A percentile compares a stretch with the other conserved stretches of the same genome.
phyloP scores from a whole-genome alignment of 2,797 vertebrate genomes.

The Megalops cyprinoides region DNA sequence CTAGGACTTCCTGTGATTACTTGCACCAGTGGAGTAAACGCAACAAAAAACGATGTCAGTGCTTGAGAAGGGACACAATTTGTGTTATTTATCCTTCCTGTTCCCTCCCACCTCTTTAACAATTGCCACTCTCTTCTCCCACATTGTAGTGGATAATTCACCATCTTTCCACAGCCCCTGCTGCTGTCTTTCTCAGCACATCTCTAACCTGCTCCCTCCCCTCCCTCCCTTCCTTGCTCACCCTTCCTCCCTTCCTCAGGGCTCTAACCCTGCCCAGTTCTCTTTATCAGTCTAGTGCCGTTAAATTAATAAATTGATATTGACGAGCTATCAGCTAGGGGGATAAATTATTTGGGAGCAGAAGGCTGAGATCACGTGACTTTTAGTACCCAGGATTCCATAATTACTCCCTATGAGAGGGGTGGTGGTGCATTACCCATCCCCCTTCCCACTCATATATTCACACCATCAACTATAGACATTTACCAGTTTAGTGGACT shows the following conservation, averaged over 20 bases:
- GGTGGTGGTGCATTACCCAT: slow-evolving; percentile 52
- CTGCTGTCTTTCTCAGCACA: slow-evolving; percentile 46
- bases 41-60: neutral
- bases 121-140: slow-evolving; percentile 45
- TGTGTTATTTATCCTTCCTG: neutral
- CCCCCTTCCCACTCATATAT: slow-evolving; percentile 26
- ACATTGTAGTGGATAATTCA: slow-evolving; percentile 24
- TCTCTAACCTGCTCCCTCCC: slow-evolving; percentile 41
- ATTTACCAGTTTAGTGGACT: slow-evolving; percentile 3
- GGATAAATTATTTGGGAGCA: slow-evolving; percentile 97
- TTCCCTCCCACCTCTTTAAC: neutral
- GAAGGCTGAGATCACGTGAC: slow-evolving; percentile 89
- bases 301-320: slow-evolving; percentile 99
- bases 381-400: slow-evolving; percentile 82
- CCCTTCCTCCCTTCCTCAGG: slow-evolving; percentile 62
- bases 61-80: neutral
- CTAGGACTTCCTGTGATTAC: neutral
- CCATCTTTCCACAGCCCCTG: slow-evolving; percentile 43
- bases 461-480: slow-evolving; percentile 31
- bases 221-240: slow-evolving; percentile 60
- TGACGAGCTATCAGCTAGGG: slow-evolving; percentile 93
- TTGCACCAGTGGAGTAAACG: neutral
- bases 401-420: slow-evolving; percentile 83
- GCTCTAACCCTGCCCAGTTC: slow-evolving; percentile 70
- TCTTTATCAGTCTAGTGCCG: slow-evolving; percentile 90